Evolutionary conservation across 1,140 invertebrate genomes (phyloP).

Genomic region (Microvelia longipes): DNA sequence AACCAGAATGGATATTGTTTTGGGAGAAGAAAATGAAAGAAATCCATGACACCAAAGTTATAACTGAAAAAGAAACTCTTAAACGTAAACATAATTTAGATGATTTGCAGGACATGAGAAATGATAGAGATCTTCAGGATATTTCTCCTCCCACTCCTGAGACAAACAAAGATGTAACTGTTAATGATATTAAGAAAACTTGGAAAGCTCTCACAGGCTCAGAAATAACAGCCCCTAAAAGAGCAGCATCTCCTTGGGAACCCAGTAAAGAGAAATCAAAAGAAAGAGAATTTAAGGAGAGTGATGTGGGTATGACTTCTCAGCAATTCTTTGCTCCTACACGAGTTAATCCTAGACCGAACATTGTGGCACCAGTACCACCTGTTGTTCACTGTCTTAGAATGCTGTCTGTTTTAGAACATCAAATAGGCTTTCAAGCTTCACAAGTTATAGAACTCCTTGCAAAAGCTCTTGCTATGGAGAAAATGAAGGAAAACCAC

Average conservation of each 20-base stretch:
- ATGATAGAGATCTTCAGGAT: slow-evolving; percentile 9
- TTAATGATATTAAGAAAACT: slow-evolving; percentile 24
- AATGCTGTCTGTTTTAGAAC: slow-evolving; percentile 59
- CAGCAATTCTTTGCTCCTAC: not conserved
- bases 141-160: slow-evolving; percentile 14
- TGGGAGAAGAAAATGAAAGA: slow-evolving; percentile 67
- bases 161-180: slow-evolving; percentile 18
- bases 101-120: not conserved
- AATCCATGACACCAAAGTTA: slow-evolving; percentile 48
- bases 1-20: slow-evolving; percentile 68
- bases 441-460: slow-evolving; percentile 57
- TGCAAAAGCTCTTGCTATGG: slow-evolving; percentile 54
- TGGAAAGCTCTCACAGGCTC: slow-evolving; percentile 24
- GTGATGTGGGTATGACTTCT: not conserved
- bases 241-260: slow-evolving; percentile 9
- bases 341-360: not conserved
- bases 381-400: slow-evolving; percentile 49
- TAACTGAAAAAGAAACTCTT: slow-evolving; percentile 38
- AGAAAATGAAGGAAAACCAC: slow-evolving; percentile 49
- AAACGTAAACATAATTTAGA: slow-evolving; percentile 31
- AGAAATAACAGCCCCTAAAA: slow-evolving; percentile 18
- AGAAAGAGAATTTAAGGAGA: not conserved
- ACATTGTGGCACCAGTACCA: slow-evolving; percentile 1
- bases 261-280: not conserved
- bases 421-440: slow-evolving; percentile 59